These are phyloP conservation scores for Pachypeltis micranthus DNA, from an alignment of 1,140 invertebrate genomes.

Conservation along the genomic window DNA sequence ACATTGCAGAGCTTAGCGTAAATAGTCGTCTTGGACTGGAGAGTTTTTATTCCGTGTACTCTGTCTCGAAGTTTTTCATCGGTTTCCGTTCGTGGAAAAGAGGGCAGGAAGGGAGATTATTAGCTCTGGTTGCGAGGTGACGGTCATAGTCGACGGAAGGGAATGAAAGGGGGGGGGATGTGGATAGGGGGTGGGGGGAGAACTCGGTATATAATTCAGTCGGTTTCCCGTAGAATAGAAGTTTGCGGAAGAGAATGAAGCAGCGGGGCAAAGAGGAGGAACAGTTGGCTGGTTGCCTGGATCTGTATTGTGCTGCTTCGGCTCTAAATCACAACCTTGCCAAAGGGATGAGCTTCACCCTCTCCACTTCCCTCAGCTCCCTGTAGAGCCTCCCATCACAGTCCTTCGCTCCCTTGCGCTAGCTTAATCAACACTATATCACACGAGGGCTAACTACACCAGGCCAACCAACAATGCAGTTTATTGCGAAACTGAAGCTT, in stretches of 20 bases:
- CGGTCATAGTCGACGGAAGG: no score
- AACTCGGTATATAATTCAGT: constrained; percentile 4
- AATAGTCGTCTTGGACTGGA: no score
- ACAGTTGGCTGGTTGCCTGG: neutral
- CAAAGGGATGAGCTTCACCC: constrained; percentile 6
- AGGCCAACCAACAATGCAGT: neutral
- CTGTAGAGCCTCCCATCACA: neutral
- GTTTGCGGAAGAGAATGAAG: neutral
- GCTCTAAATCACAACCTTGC: constrained; percentile 1
- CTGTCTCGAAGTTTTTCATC: no score
- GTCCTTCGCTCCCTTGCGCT: neutral
- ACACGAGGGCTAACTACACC: neutral
- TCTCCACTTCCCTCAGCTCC: no score
- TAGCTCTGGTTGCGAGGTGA: no score
- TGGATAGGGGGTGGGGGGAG: no score
- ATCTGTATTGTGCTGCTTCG: constrained; percentile 3
- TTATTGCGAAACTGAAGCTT: neutral
- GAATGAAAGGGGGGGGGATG: no score
- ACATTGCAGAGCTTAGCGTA: no score
- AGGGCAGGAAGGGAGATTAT: no score
- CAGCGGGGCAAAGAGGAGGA: no score
- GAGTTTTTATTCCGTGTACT: no score
- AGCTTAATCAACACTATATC: constrained; percentile 4
- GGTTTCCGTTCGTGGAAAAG: no score
- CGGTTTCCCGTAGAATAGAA: neutral